phyloP scores from a whole-genome alignment of 2,888 invertebrate genomes.

The Phengaris alcon region DNA sequence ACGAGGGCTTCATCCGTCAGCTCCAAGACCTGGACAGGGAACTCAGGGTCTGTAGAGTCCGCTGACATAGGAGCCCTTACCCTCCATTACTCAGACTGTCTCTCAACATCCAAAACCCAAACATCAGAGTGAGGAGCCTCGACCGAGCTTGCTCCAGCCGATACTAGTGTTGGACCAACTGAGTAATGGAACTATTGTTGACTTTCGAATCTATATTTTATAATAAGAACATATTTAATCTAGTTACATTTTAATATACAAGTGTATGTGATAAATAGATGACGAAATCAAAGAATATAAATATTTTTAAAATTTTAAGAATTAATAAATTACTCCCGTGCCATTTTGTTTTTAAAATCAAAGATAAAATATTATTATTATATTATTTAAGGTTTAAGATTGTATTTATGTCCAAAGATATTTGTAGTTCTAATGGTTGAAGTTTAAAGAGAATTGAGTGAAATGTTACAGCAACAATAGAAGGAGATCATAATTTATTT shows the following conservation, averaged over 20 bases:
- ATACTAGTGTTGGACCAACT: constrained; percentile 37
- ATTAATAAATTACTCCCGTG: constrained; percentile 50
- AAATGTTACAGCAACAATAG: neutral
- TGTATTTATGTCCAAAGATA: constrained; percentile 36
- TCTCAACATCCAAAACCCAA: constrained; percentile 46
- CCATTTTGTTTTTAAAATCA: constrained; percentile 56
- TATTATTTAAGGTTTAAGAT: constrained; percentile 46
- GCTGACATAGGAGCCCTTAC: constrained; percentile 64
- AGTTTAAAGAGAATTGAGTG: neutral
- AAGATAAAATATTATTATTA: constrained; percentile 38
- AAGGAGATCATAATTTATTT: neutral
- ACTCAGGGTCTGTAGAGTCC: constrained; percentile 73
- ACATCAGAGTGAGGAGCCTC: constrained; percentile 60
- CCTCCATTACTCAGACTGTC: constrained; percentile 53
- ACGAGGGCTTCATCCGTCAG: constrained; percentile 89
- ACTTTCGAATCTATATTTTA: constrained; percentile 28
- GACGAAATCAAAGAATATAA: neutral
- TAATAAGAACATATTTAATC: constrained; percentile 25
- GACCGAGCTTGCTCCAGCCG: constrained; percentile 57
- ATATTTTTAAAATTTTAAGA: constrained; percentile 9
- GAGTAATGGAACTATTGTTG: constrained; percentile 9
- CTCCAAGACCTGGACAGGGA: constrained; percentile 84
- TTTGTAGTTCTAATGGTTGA: neutral
- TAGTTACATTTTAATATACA: constrained; percentile 22
- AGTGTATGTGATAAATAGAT: constrained; percentile 28